These are phyloP conservation scores for Melinopterus prodromus DNA, from an alignment of 2,888 invertebrate genomes.

Conservation along the genomic window DNA sequence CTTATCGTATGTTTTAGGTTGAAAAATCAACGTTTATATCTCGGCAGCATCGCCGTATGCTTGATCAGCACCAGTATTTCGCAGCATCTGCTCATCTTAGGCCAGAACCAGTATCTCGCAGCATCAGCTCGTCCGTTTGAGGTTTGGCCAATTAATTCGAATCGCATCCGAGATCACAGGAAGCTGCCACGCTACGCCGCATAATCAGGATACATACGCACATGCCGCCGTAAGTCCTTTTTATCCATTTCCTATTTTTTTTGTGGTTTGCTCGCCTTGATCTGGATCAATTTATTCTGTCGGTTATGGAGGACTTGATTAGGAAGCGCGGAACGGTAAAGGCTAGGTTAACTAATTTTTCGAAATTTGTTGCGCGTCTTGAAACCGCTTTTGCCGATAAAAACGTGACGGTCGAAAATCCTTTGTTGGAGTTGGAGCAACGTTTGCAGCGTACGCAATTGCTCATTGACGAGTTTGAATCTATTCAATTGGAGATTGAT, in stretches of 20 bases:
- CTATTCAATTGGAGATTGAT: background rate
- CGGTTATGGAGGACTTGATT: background rate
- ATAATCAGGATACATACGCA: background rate
- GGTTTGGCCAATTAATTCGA: background rate
- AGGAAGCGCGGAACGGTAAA: background rate
- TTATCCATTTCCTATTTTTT: background rate
- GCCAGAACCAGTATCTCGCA: background rate
- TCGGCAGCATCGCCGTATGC: background rate
- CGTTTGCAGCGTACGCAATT: background rate
- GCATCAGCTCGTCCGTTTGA: background rate
- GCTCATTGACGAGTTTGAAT: slow-evolving; percentile 5
- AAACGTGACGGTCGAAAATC: background rate
- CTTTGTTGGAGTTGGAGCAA: slow-evolving; percentile 5
- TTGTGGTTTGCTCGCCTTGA: background rate
- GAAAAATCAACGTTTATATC: background rate
- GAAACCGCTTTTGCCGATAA: background rate
- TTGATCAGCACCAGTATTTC: background rate
- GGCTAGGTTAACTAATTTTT: background rate
- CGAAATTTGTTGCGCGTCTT: slow-evolving; percentile 5
- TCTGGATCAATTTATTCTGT: too few relatives aligned
- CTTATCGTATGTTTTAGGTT: background rate
- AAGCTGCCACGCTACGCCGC: background rate
- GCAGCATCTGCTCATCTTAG: background rate
- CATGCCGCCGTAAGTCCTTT: background rate
- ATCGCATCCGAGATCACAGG: too few relatives aligned